A percentile compares a stretch with the other conserved stretches of the same genome.
Conservation (phyloP, 2,113 vertebrate species). For the Pachypanchax playfairii region DNA sequence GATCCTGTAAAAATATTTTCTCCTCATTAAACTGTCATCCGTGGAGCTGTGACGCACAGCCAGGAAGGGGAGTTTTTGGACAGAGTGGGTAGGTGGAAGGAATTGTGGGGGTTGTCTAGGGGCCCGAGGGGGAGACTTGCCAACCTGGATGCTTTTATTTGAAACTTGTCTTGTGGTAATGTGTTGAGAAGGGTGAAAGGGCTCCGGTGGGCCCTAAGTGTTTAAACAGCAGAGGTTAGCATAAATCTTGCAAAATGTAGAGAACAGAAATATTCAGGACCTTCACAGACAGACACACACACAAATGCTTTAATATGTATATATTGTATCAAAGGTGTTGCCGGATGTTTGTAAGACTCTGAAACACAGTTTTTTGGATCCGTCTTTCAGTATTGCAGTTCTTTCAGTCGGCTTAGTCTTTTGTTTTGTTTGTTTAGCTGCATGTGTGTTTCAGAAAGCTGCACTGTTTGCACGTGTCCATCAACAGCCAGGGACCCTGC, state of each 20-base stretch:
- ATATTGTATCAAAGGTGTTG: conserved; percentile 31
- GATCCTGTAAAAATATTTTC: conserved; percentile 86
- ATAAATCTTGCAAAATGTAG: conserved; percentile 64
- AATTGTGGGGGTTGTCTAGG: conserved; percentile 35
- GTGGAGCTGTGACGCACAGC: conserved; percentile 63
- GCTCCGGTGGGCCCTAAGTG: conserved; percentile 57
- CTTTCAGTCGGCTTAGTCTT: conserved; percentile 36
- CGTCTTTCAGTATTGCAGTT: conserved; percentile 65
- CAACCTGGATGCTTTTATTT: conserved; percentile 67
- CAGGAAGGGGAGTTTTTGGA: conserved; percentile 48
- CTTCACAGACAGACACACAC: no score
- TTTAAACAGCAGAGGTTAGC: conserved; percentile 71
- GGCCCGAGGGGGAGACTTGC: conserved; percentile 51
- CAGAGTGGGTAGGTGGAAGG: conserved; percentile 41
- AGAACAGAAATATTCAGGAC: conserved; percentile 47
- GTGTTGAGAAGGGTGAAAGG: conserved; percentile 70
- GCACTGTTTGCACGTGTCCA: conserved; percentile 69
- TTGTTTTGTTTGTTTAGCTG: conserved; percentile 57
- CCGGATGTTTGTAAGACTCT: conserved; percentile 36
- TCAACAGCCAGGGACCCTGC: conserved; percentile 61
- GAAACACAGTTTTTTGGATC: conserved; percentile 62
- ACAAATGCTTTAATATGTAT: conserved; percentile 20
- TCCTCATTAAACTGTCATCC: conserved; percentile 84
- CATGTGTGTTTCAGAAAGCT: conserved; percentile 54
- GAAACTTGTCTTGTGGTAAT: conserved; percentile 68